Conservation (phyloP, 2,113 vertebrate genomes). For the Cepphus grylle region DNA sequence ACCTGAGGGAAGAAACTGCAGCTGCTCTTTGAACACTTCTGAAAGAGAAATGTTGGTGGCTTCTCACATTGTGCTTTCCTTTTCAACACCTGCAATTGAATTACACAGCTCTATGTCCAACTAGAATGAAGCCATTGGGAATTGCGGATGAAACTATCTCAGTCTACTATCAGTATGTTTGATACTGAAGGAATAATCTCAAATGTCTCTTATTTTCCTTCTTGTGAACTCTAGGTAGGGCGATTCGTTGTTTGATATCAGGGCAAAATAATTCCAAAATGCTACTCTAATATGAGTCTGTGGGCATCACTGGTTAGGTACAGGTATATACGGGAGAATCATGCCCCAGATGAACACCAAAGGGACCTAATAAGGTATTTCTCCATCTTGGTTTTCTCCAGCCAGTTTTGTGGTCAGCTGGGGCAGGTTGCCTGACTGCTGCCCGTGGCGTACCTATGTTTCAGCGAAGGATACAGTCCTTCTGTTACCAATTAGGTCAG, state of each 20-base stretch:
- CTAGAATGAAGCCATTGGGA: neutral
- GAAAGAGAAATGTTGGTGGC: neutral
- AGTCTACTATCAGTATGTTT: neutral
- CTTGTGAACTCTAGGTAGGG: neutral
- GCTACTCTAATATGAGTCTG: neutral
- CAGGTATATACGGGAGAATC: neutral
- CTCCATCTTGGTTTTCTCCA: neutral
- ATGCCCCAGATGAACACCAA: neutral
- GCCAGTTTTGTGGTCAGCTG: neutral
- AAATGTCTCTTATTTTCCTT: neutral
- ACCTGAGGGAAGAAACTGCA: neutral
- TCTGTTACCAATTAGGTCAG: conserved; percentile 51
- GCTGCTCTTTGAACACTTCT: neutral
- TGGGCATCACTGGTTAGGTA: neutral
- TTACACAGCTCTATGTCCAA: neutral
- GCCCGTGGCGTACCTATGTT: neutral
- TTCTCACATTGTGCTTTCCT: neutral
- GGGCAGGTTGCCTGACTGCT: neutral
- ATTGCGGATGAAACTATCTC: neutral
- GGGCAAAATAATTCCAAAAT: neutral
- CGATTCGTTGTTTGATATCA: neutral
- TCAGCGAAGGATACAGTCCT: conserved; percentile 5
- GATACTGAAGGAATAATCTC: neutral
- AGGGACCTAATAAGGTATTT: neutral
- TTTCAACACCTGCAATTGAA: neutral